Evolutionary conservation across 2,797 vertebrate genomes (phyloP).

Genomic region (Buphagus erythrorhynchus): DNA sequence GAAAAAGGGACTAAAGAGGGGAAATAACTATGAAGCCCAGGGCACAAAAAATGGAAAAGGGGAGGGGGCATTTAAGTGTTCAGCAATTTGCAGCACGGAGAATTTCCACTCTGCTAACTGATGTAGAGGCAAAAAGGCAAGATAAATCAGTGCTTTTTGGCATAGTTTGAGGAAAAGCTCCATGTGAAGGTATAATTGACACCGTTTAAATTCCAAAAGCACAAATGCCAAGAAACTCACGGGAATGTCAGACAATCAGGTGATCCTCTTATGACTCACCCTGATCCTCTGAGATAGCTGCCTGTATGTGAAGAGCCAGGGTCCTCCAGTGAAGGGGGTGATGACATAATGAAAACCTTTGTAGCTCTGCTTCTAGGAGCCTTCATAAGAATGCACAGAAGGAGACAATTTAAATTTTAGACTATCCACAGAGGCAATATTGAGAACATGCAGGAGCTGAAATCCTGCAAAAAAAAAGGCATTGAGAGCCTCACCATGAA

Average conservation of each 20-base stretch:
- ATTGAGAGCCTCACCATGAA: not conserved
- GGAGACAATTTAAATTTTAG: not conserved
- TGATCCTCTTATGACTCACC: not conserved
- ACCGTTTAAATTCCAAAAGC: not conserved
- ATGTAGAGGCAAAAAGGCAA: not conserved
- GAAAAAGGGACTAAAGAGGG: not conserved
- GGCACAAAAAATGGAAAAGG: not conserved
- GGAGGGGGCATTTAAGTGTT: not conserved
- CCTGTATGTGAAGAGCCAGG: not conserved
- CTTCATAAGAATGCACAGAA: not conserved
- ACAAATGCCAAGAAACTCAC: not conserved
- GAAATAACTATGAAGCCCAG: not conserved
- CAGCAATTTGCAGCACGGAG: not conserved
- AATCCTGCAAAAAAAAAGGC: not conserved
- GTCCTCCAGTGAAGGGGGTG: not conserved
- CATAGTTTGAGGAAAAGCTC: not conserved
- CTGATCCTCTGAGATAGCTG: not conserved
- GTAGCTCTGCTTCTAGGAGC: not conserved
- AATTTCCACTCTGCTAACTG: not conserved
- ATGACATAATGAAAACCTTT: not conserved
- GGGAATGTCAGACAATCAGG: not conserved
- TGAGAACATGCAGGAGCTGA: not conserved
- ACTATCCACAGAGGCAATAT: not conserved
- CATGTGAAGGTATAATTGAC: not conserved
- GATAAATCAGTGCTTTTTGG: not conserved